These are phyloP conservation scores for Alloplasta piceator DNA, from an alignment of 2,888 invertebrate genomes.

Conservation along the genomic window DNA sequence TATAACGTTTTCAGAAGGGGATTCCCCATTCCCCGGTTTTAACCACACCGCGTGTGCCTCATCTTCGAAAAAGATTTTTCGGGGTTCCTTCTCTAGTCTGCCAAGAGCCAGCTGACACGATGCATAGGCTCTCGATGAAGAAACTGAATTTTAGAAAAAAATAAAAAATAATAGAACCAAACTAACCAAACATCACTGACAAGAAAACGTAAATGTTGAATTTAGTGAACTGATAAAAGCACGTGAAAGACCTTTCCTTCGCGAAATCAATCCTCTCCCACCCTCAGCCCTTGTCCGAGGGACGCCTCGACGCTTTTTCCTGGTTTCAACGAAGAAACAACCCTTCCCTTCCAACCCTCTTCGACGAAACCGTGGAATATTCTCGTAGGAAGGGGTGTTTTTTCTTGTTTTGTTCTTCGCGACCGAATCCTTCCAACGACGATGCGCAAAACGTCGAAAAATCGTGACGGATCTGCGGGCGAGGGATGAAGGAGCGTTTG, in stretches of 20 bases:
- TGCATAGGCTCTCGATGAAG: slow-evolving; percentile 70
- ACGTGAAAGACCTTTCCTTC: too few species aligned
- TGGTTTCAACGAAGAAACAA: slow-evolving; percentile 13
- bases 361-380: slow-evolving; percentile 12
- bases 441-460: not conserved
- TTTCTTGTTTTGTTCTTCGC: slow-evolving; percentile 2
- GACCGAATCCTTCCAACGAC: too few species aligned
- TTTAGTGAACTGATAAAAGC: too few species aligned
- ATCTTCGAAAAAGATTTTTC: slow-evolving; percentile 81
- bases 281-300: too few species aligned
- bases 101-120: slow-evolving; percentile 82
- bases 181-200: too few species aligned
- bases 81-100: slow-evolving; percentile 79
- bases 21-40: slow-evolving; percentile 64
- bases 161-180: too few species aligned
- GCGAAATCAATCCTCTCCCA: too few species aligned
- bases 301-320: not conserved
- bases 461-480: not conserved
- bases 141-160: too few species aligned
- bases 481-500: not conserved
- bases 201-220: too few species aligned
- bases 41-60: slow-evolving; percentile 76
- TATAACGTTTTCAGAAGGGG: slow-evolving; percentile 74
- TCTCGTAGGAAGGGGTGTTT: not conserved
- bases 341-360: slow-evolving; percentile 20